These are phyloP conservation scores for Nemurella pictetii DNA, from an alignment of 2,888 invertebrate species.

Conservation along the genomic window DNA sequence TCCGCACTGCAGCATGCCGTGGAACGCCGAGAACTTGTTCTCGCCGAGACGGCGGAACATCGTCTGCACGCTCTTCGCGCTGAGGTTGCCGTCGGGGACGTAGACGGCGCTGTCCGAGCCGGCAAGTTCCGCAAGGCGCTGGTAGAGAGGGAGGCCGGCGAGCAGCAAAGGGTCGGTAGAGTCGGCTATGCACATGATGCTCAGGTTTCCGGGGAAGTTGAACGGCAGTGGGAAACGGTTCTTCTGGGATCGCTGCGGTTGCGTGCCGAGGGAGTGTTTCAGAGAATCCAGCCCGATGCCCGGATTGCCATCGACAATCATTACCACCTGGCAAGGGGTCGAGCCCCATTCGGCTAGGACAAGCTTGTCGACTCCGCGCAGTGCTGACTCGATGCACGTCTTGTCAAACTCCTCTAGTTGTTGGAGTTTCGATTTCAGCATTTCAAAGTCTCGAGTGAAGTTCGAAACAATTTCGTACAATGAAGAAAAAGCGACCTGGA, in stretches of 20 bases:
- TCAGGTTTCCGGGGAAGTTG: slow-evolving; percentile 79
- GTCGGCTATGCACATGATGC: slow-evolving; percentile 51
- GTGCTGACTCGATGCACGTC: slow-evolving; percentile 78
- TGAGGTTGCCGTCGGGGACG: slow-evolving; percentile 60
- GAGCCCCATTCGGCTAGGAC: slow-evolving; percentile 89
- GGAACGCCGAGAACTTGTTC: slow-evolving; percentile 71
- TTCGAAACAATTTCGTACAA: slow-evolving; percentile 69
- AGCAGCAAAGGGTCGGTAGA: slow-evolving; percentile 49
- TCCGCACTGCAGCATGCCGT: slow-evolving; percentile 73
- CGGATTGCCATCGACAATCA: slow-evolving; percentile 76
- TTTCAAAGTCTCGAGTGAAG: slow-evolving; percentile 87
- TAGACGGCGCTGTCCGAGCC: slow-evolving; percentile 66
- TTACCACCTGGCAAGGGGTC: slow-evolving; percentile 77
- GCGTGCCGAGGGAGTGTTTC: slow-evolving; percentile 58
- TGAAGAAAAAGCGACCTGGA: slow-evolving; percentile 58
- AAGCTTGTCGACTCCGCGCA: slow-evolving; percentile 77
- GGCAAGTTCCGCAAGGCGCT: slow-evolving; percentile 77
- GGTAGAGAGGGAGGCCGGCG: slow-evolving; percentile 71
- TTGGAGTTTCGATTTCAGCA: slow-evolving; percentile 73
- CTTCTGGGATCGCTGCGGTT: slow-evolving; percentile 53
- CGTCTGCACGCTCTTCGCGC: slow-evolving; percentile 53
- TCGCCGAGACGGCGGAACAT: slow-evolving; percentile 71
- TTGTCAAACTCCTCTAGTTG: slow-evolving; percentile 84
- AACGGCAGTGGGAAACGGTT: slow-evolving; percentile 73
- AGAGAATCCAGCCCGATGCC: slow-evolving; percentile 69